Conservation (phyloP, 2,797 vertebrate genomes). For the Pseudopleuronectes americanus region DNA sequence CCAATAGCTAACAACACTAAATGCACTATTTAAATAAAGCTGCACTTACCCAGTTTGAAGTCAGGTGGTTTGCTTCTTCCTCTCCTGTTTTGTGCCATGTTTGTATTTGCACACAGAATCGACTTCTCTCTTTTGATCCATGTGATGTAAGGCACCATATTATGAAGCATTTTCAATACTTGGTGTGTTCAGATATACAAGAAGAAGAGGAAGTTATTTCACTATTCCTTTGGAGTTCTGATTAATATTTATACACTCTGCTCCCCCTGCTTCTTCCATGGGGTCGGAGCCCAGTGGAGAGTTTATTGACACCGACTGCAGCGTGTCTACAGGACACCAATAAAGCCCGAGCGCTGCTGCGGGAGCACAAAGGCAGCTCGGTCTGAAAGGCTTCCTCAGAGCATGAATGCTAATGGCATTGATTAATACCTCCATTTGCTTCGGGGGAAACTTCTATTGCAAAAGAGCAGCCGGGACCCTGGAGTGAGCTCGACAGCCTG, state of each 20-base stretch:
- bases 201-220: too few species aligned
- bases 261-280: conserved; percentile 12
- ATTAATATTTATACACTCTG: background rate
- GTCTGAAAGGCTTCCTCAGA: conserved; percentile 70
- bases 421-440: conserved; percentile 74
- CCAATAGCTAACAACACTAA: too few species aligned
- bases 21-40: too few species aligned
- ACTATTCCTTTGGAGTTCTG: too few species aligned
- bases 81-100: too few species aligned
- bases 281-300: conserved; percentile 44
- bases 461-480: conserved; percentile 47
- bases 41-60: too few species aligned
- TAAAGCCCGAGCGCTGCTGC: conserved; percentile 65
- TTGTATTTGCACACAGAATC: too few species aligned
- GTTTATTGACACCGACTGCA: conserved; percentile 78
- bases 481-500: conserved; percentile 48
- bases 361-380: conserved; percentile 64
- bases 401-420: conserved; percentile 79
- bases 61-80: too few species aligned
- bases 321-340: conserved; percentile 67
- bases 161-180: too few species aligned
- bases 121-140: background rate
- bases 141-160: background rate
- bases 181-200: too few species aligned
- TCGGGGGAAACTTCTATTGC: conserved; percentile 65